Evolutionary conservation across 2,888 invertebrate species (phyloP), one percentile per base, ranked within the genome.

Genomic region (Tetropium fuscum): DNA sequence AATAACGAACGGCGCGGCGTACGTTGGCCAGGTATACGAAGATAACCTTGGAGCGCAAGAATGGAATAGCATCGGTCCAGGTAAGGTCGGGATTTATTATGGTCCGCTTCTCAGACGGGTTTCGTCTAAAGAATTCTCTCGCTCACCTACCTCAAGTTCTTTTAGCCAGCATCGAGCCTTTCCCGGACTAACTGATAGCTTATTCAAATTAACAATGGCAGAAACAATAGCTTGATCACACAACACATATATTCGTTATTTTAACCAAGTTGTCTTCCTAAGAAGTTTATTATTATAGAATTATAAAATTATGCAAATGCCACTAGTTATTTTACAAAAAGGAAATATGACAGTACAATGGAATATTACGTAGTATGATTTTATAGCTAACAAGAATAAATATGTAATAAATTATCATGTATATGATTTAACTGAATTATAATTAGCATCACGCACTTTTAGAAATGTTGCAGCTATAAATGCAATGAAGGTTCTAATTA

Each of bases 21-120:
- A 74, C 77, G 74, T 73, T 77, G 76, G 70, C 75, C 77, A 78
- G 74, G 74, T 75, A 74, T 77, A 77, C 69, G 73, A 71, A 70
- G 70, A 70, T 74, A 78, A 78, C 78, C 78, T 78, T 78, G 78
- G 76, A 65, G 67, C 54, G 72, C 74, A 74, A 78, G 76, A 76
- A 78, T 75, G 76, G 75, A 74, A 70, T 71, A 73, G 69, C 76
- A 66, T 68, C 72, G 54, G 66, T 70, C 65, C 75, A 75, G 76
- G 76, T 76, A 74, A 76, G 78, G 75, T 76, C 75, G 47, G 63
- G 53, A 55, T 60, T 57, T 63, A 63, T 63, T 55, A 48, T 47
- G 25, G 55, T 41, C 62, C 54, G 43, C 27, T 58, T 53, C 53
- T 63, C 58, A 41, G 53, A 36, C 58, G 55, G 40, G 22, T n/a